Evolutionary conservation across 2,888 invertebrate genomes (phyloP), one percentile per base, ranked within the genome.

Genomic region (Acleris literana): DNA sequence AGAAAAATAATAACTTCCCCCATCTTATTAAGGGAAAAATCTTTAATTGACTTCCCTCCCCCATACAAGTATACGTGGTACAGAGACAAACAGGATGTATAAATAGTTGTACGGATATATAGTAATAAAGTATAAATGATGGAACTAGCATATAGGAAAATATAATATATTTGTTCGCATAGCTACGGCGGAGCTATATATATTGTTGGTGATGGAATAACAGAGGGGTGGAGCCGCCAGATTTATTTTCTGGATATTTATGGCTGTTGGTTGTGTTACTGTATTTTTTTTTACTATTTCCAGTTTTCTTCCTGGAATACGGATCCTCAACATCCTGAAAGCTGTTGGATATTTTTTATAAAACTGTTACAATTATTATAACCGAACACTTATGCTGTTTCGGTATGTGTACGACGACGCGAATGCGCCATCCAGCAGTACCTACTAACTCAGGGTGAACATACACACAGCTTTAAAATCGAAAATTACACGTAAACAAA

Each of bases 51-150:
- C 80, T 82, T 80, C 71, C 74, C 73, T 72, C 80, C 78, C 80
- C 72, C 67, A 70, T 72, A 75, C 79, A 71, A 76, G 75, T 76
- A 75, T 72, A 73, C 39, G 59, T 63, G 60, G 29, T 68, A 74
- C 63, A 72, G 82, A 83, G 83, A 83, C 82, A 83, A 75, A 76
- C 70, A 69, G 65, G 76, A 71, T 81, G 76, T 87, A 88, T 87
- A 84, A 85, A 87, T 90, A 89, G 88, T 87, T 86, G 80, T 84
- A 76, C 75, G 76, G 78, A 82, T 88, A 86, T 90, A 90, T 87
- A 89, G 89, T 87, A 89, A 91, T 92, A 91, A 92, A 92, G 91
- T 90, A 92, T 91, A 92, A 92, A 92, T 92, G 92, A 92, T 92
- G 90, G 86, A 91, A 90, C 87, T 87, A 85, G 88, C 89, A 90